Evolutionary conservation across 1,140 invertebrate species (phyloP).

Genomic region (Drosophila insularis): DNA sequence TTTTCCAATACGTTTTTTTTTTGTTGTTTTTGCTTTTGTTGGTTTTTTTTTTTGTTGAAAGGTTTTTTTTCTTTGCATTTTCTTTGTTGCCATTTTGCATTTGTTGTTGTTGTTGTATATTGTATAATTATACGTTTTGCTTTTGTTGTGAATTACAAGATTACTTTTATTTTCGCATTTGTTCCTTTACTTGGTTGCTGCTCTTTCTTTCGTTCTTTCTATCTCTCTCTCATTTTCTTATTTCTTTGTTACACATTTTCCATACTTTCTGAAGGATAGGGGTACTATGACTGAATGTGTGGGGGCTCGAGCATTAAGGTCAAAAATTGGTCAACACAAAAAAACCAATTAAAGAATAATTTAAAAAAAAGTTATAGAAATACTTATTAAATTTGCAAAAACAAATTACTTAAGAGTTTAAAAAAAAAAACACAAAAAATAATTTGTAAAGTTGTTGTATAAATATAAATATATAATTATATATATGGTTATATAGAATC

Average conservation of each 20-base stretch:
- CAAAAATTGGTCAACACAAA: neutral
- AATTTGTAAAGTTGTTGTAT: neutral
- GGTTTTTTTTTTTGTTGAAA: conserved; percentile 49
- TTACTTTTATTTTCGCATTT: conserved; percentile 37
- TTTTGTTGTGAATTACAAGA: conserved; percentile 69
- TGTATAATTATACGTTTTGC: conserved; percentile 38
- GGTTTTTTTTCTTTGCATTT: conserved; percentile 55
- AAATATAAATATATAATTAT: neutral
- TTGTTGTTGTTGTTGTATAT: conserved; percentile 39
- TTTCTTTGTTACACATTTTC: neutral
- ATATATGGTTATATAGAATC: neutral
- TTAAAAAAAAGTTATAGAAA: neutral
- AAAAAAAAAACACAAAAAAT: neutral
- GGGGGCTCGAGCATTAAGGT: neutral
- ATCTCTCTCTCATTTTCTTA: conserved; percentile 8
- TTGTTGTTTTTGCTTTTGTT: conserved; percentile 66
- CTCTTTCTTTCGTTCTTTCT: conserved; percentile 19
- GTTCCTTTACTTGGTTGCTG: conserved; percentile 34
- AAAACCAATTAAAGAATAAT: too few species aligned
- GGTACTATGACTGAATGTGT: neutral
- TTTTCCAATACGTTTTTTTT: conserved; percentile 69
- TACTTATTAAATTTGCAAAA: neutral
- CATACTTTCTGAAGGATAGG: neutral
- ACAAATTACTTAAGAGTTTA: neutral
- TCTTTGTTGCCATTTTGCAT: conserved; percentile 62